Conservation (phyloP, 53 echinoderm and acorn worm genomes). For the Pentamera pediparva region DNA sequence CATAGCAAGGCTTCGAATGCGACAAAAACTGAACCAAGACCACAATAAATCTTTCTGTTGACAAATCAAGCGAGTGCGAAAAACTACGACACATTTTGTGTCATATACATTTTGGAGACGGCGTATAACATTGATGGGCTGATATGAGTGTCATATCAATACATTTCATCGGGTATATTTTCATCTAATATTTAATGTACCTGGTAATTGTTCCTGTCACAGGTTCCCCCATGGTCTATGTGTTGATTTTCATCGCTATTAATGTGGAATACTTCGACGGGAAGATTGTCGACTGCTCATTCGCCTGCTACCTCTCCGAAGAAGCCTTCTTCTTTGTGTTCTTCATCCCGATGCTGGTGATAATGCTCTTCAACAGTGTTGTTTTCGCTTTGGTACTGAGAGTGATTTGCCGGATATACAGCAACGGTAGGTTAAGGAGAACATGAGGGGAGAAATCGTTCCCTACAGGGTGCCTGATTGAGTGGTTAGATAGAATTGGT, state of each 20-base stretch:
- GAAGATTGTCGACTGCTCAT: slow-evolving; percentile 52
- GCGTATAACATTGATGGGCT: too few species aligned
- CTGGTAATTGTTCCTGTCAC: background rate
- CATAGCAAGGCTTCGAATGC: too few species aligned
- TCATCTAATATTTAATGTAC: too few species aligned
- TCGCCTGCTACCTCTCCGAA: slow-evolving; percentile 63
- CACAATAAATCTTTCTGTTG: background rate
- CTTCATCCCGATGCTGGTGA: slow-evolving; percentile 70
- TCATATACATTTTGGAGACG: background rate
- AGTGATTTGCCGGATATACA: slow-evolving; percentile 65
- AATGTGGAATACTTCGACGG: slow-evolving; percentile 70
- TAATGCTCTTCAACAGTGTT: slow-evolving; percentile 76
- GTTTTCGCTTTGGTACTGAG: slow-evolving; percentile 79
- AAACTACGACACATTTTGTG: background rate
- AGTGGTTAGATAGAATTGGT: too few species aligned
- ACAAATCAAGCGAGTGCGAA: background rate
- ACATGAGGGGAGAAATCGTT: too few species aligned
- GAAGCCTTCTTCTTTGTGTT: slow-evolving; percentile 69
- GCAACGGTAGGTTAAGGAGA: slow-evolving; percentile 64
- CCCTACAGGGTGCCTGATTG: too few species aligned
- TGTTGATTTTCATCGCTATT: slow-evolving; percentile 47
- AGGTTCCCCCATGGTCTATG: slow-evolving; percentile 53
- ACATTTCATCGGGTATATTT: too few species aligned
- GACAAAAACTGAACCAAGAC: too few species aligned
- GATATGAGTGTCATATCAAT: too few species aligned